Percentiles rank a stretch among this genome's conserved stretches.
These are phyloP conservation scores for Melanaphis sacchari DNA, from an alignment of 1,140 invertebrate species.

Conservation along the genomic window DNA sequence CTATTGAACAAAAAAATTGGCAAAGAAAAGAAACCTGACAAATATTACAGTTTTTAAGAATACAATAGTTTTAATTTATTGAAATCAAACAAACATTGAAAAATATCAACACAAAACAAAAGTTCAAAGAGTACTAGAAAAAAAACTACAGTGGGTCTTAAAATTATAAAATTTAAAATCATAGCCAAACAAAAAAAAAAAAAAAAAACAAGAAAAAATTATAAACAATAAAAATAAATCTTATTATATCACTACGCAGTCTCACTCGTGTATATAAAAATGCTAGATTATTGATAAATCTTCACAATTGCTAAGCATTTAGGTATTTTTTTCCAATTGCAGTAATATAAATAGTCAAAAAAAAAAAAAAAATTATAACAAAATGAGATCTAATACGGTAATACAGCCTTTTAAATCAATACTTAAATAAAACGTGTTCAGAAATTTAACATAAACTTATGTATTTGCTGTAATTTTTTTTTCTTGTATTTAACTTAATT, in stretches of 20 bases:
- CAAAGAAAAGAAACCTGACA: neutral
- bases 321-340: slow-evolving; percentile 37
- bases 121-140: slow-evolving; percentile 4
- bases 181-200: slow-evolving; percentile 30
- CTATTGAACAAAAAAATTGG: neutral
- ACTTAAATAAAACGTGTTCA: slow-evolving; percentile 32
- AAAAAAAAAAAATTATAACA: slow-evolving; percentile 26
- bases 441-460: neutral
- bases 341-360: slow-evolving; percentile 49
- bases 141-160: slow-evolving; percentile 27
- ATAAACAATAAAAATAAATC: slow-evolving; percentile 22
- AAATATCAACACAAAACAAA: slow-evolving; percentile 51
- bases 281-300: slow-evolving; percentile 43
- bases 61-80: slow-evolving; percentile 48
- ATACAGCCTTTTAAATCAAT: slow-evolving; percentile 51
- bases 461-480: neutral
- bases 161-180: slow-evolving; percentile 14
- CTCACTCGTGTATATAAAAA: slow-evolving; percentile 53
- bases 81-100: slow-evolving; percentile 48
- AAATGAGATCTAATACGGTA: slow-evolving; percentile 53
- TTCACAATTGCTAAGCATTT: slow-evolving; percentile 6
- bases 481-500: neutral
- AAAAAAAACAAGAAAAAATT: neutral
- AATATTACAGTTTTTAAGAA: neutral
- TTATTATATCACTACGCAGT: slow-evolving; percentile 47